Evolutionary conservation across 1,140 invertebrate genomes (phyloP), one percentile per base, ranked within the genome.

Genomic region (Drosophila sturtevanti): DNA sequence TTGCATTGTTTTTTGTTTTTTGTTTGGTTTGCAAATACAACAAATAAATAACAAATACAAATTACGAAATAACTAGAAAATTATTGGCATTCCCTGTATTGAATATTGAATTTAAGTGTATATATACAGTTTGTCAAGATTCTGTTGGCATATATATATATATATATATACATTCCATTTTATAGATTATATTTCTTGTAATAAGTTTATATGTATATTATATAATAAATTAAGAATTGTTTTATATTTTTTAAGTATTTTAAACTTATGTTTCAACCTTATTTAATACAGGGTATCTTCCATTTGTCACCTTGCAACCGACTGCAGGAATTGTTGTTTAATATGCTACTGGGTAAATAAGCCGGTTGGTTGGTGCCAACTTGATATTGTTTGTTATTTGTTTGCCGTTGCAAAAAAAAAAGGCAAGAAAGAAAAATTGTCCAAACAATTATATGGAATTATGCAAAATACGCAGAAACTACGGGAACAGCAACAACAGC

Each of bases 381-480:
- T 81, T 81, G 68, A 79, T 86, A 75, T 79, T 79, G 82, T 82
- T 87, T 77, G 76, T 79, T 79, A 84, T 82, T 87, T 77, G 76
- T 79, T 52, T 27, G 37, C 76, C 82, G 89, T 76, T 87, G 84
- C 72, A 86, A 87, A 87, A 77, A 38, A 86, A 87, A 87, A 77
- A 38, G 37, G 37, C 37, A 77, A 71, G 14, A 34, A 56, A 55
- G 16, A 54, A 54, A 35, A 56, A 56, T 34, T 56, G 27, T 56
- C 54, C 14, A 89, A 87, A 79, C 84, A 84, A 87, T 87, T 87
- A 87, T 73, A 62, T 77, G 72, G 72, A 87, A 87, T 87, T 87
- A 89, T 87, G 84, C 84, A 87, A 87, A 87, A 67, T 79, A 79
- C 82, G 79, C 82, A 89, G 72, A 77, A 78, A 68, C 76, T 67